Evolutionary conservation across 2,113 vertebrate genomes (phyloP), one percentile per base, ranked within the genome.

Genomic region (Muscicapa adusta): DNA sequence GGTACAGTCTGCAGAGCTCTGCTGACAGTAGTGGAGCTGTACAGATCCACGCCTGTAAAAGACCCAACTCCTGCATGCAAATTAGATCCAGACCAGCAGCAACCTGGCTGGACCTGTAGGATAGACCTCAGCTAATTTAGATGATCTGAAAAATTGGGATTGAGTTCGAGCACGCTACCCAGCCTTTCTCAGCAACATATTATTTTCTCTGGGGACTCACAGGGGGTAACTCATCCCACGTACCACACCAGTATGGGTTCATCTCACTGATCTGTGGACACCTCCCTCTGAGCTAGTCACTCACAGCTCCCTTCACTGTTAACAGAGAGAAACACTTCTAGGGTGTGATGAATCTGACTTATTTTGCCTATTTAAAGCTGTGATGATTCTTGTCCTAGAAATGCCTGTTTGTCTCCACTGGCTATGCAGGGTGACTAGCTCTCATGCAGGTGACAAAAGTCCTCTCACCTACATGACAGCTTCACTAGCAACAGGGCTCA

Each of bases 311-410:
- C 57, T 67, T 92, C 51, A 11, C 28, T 26, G 38, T 19, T 77
- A 68, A 75, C 61, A 65, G 53, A 51, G 19, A 56, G 34, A 93
- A 96, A 91, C 43, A 48, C 29, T 85, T 84, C 3, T 3, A 76
- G 62, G 38, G 67, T 73, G 56, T 8, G 5, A 91, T 83, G 83
- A 84, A 86, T 66, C 63, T 83, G 54, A 76, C 85, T 83, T 95
- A 53, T 74, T 87, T 93, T 90, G 60, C 60, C 75, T 95, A 63
- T 88, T 88, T 94, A 83, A 88, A 86, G 38, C 42, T 66, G 33
- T 85, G 82, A 90, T 82, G 29, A 93, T 38, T 93, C 31, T 43
- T 84, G 83, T 58, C 95, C 92, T 84, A 90, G 75, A 96, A 95
- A 90, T 86, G 75, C 47, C 72, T 92, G 47, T 71, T 94, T 74